Percentiles rank a stretch among this genome's conserved stretches.
phyloP scores from a whole-genome alignment of 2,113 vertebrate genomes.

The Psilopsiagon aymara region DNA sequence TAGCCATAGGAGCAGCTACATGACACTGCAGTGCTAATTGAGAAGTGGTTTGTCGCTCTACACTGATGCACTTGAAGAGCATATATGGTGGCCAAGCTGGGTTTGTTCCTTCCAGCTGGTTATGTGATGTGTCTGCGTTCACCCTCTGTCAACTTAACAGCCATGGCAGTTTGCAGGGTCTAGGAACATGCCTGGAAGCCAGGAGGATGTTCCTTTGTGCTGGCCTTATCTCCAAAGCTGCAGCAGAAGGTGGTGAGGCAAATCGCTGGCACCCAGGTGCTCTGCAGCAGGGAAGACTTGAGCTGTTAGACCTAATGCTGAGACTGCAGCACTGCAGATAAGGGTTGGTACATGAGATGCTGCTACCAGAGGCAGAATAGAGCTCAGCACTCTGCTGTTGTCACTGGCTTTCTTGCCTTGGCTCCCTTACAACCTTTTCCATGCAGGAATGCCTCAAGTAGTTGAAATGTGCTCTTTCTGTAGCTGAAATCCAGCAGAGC shows the following conservation, averaged over 20 bases:
- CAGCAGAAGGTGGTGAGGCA: not conserved
- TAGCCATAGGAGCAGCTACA: not conserved
- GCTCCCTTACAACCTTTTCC: not conserved
- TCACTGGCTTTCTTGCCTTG: not conserved
- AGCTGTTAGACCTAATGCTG: not conserved
- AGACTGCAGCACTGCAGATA: slow-evolving; percentile 32
- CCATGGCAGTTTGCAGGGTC: not conserved
- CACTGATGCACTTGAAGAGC: not conserved
- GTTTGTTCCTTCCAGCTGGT: not conserved
- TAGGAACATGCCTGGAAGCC: not conserved
- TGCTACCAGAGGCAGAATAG: not conserved
- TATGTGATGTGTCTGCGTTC: not conserved
- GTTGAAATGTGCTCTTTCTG: not conserved
- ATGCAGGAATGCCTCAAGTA: not conserved
- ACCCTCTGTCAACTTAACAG: not conserved
- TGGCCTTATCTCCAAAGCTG: slow-evolving; percentile 32
- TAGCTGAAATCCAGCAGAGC: not conserved
- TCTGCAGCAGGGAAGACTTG: not conserved
- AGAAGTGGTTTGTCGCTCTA: not conserved
- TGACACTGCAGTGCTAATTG: not conserved
- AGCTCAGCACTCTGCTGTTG: not conserved
- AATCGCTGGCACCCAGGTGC: not conserved
- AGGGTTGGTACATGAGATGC: not conserved
- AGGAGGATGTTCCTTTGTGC: not conserved
- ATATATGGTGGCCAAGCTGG: fast-evolving